Conservation (phyloP, 2,797 vertebrate species). For the Capromys pilorides region DNA sequence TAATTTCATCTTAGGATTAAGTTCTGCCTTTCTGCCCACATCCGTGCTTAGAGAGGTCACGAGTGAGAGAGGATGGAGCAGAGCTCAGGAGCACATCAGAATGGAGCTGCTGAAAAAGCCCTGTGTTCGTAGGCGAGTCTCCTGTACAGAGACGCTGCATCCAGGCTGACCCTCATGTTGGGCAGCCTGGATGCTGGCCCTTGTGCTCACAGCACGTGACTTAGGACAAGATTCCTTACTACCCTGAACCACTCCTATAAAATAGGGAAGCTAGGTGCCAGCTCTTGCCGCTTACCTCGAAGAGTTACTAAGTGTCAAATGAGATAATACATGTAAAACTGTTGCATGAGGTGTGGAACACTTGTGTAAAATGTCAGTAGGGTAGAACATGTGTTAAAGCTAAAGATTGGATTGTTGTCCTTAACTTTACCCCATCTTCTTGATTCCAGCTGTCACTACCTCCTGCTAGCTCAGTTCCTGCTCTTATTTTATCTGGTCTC, state of each 20-base stretch:
- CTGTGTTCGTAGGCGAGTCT: background rate
- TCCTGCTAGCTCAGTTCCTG: background rate
- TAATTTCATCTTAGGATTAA: slow-evolving; percentile 14
- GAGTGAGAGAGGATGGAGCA: slow-evolving; percentile 26
- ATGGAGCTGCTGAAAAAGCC: background rate
- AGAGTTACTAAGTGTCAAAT: slow-evolving; percentile 21
- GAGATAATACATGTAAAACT: slow-evolving; percentile 12
- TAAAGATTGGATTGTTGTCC: background rate
- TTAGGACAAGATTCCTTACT: background rate
- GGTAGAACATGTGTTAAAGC: background rate
- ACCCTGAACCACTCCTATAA: background rate
- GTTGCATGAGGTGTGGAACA: background rate
- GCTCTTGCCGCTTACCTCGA: background rate
- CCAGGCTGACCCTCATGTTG: background rate
- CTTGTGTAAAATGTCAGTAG: background rate
- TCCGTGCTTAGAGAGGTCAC: slow-evolving; percentile 36
- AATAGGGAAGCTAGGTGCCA: background rate
- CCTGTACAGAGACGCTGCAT: background rate
- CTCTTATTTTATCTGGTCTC: background rate
- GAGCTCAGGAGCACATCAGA: slow-evolving; percentile 32
- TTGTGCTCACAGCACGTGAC: background rate
- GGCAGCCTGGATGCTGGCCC: background rate
- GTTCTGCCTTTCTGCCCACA: slow-evolving; percentile 33
- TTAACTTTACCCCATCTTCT: background rate
- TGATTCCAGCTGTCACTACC: background rate